Conservation (phyloP, 2,888 invertebrate genomes). For the Salticus scenicus region DNA sequence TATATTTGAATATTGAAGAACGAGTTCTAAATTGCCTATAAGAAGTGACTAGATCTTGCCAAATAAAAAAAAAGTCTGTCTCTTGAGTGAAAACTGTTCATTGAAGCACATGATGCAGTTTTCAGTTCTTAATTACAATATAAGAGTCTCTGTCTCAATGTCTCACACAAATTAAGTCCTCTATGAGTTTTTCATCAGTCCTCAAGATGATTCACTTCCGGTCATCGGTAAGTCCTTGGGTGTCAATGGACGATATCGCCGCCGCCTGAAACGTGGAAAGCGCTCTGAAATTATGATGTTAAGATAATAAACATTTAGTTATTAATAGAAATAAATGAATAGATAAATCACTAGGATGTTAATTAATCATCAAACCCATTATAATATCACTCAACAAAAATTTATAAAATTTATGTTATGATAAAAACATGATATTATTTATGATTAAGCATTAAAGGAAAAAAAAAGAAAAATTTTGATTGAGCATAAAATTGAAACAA, state of each 20-base stretch:
- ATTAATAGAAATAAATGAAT: no score
- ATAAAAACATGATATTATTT: no score
- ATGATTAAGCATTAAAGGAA: no score
- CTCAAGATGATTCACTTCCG: constrained; percentile 70
- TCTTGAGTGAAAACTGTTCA: constrained; percentile 11
- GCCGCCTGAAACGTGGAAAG: constrained; percentile 71
- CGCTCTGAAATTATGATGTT: constrained; percentile 63
- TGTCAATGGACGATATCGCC: constrained; percentile 71
- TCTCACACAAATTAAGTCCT: not conserved
- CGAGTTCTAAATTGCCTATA: constrained; percentile 54
- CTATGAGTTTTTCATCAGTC: not conserved
- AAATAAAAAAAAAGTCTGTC: constrained; percentile 30
- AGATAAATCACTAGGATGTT: no score
- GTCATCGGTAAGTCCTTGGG: constrained; percentile 71
- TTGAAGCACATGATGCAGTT: constrained; percentile 6
- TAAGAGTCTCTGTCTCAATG: not conserved
- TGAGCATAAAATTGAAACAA: no score
- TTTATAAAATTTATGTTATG: no score
- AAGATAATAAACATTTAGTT: constrained; percentile 44
- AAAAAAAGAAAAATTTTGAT: no score
- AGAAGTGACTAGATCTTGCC: constrained; percentile 64
- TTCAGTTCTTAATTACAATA: not conserved
- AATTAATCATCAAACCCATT: no score
- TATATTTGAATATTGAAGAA: constrained; percentile 30
- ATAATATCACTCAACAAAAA: no score